Conservation (phyloP, 2,888 invertebrate species). For the Litoditis marina region DNA sequence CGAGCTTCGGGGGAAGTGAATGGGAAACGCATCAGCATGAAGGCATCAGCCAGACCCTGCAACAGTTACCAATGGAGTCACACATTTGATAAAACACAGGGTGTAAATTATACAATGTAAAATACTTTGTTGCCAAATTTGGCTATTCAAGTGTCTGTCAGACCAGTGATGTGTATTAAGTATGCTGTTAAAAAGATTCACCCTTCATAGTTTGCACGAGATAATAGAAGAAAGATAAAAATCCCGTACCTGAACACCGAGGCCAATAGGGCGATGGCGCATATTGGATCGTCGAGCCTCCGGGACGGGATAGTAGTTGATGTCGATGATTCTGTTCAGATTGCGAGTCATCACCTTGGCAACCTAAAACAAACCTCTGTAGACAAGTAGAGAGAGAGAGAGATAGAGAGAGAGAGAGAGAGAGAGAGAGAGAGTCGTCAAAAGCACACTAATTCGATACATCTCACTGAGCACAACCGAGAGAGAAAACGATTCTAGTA, state of each 20-base stretch:
- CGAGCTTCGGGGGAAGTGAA: slow-evolving; percentile 85
- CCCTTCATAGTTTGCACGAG: neutral
- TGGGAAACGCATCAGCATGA: slow-evolving; percentile 85
- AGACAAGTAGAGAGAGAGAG: no score
- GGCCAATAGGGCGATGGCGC: slow-evolving; percentile 73
- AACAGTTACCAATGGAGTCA: no score
- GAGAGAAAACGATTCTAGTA: no score
- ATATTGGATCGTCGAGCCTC: slow-evolving; percentile 79
- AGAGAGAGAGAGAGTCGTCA: no score
- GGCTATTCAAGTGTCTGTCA: neutral
- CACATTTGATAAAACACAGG: neutral
- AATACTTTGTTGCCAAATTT: neutral
- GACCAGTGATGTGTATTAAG: neutral
- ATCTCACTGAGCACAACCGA: no score
- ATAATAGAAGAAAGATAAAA: neutral
- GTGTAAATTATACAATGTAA: neutral
- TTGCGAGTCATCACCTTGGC: slow-evolving; percentile 80
- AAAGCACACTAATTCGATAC: no score
- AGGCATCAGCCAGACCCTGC: slow-evolving; percentile 86
- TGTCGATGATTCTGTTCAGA: slow-evolving; percentile 92
- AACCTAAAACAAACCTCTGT: no score
- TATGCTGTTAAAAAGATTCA: neutral
- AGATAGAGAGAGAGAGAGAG: no score
- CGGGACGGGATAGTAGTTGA: slow-evolving; percentile 88
- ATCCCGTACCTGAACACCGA: slow-evolving; percentile 81